Conservation (phyloP, 2,888 invertebrate species). For the Nowickia ferox region DNA sequence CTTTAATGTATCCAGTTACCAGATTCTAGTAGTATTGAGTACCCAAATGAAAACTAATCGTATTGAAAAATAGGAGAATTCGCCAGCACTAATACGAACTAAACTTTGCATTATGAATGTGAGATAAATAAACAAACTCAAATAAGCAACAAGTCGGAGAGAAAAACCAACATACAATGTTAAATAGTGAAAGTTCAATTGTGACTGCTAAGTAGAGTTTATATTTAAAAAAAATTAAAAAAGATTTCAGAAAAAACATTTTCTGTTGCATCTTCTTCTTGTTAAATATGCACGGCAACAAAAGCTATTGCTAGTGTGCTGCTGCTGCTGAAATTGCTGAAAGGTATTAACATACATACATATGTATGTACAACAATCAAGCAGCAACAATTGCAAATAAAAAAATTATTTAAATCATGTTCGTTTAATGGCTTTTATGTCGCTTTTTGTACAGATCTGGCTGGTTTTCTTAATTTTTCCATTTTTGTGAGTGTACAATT, state of each 20-base stretch:
- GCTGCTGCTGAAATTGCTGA: not conserved
- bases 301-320: not conserved
- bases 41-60: no score
- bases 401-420: constrained; percentile 15
- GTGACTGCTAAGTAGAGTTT: constrained; percentile 58
- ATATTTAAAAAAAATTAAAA: not conserved
- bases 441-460: constrained; percentile 18
- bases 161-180: constrained; percentile 24
- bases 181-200: constrained; percentile 70
- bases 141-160: not conserved
- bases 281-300: constrained; percentile 56
- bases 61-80: no score
- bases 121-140: not conserved
- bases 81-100: not conserved
- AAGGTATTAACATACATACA: constrained; percentile 36
- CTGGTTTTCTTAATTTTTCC: not conserved
- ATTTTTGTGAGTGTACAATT: not conserved
- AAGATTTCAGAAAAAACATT: constrained; percentile 19
- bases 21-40: no score
- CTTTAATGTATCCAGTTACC: no score
- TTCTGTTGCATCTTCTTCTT: constrained; percentile 64
- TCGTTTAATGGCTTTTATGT: constrained; percentile 34
- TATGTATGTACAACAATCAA: constrained; percentile 21
- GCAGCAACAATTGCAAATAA: not conserved
- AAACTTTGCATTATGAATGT: constrained; percentile 41